Base-by-base conservation (phyloP, 1,140 invertebrate species). In the Pseudachorutes palmiensis region DNA sequence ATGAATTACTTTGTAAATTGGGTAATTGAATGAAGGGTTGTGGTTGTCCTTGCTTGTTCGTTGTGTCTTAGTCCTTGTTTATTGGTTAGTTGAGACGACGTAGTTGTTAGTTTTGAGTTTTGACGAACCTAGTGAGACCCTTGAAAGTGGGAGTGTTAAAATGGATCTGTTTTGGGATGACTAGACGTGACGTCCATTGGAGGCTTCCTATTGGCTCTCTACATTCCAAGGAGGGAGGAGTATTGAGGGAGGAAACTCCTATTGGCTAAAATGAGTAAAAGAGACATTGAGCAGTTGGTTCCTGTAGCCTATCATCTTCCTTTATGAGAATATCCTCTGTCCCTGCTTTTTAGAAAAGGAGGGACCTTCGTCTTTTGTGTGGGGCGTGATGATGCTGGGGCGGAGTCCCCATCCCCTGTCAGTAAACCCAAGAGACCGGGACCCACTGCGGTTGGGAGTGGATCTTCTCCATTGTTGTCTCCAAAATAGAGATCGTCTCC, bases 401-500 rank as follows among this genome's bases (percentile, higher is more conserved):
- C 9, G 51, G 24, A 22, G 51, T 55, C 12, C 24, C 24, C 36
- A 12, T 19, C 36, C 19, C 36, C 70, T 57, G 87, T 94, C 89
- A 94, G 86, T 94, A 95, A 77, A 95, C 90, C 92, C 92, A 94
- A 31, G 88, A 89, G 1, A 94, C 91, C 16, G 60, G 41, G 22
- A 81, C 49, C 77, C 94, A 98, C 80, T 97, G 94, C 45, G 93
- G 88, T 71, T 88, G 88, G 69, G 88, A 88, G 77, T 92, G 89
- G 60, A 97, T 88, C 62, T 89, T 85, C 70, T 94, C 92, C 67
- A 98, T 90, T 26, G 92, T 89, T 63, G 86, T 85, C 77, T 98
- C 94, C 70, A 99, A 80, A 65, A 90, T 87, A 32, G 86, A 85
- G 75, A 98, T 97, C 36, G 97, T 98, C 79, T 98, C 95, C 77